A percentile compares a stretch with the other conserved stretches of the same genome.
Conservation (phyloP, 2,797 vertebrate species). For the Galagoides demidoff region DNA sequence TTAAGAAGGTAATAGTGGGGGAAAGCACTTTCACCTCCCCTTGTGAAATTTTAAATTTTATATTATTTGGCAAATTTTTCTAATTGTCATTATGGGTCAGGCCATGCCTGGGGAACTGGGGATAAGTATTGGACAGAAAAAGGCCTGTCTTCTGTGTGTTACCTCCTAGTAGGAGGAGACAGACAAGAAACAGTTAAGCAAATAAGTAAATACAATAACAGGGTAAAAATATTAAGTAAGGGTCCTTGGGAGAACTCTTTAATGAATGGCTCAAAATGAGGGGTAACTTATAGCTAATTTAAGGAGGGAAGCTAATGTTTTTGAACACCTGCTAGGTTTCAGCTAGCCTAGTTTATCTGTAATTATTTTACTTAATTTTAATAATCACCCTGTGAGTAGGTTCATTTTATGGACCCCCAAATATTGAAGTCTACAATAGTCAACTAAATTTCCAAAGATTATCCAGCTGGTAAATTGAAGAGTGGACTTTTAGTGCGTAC, state of each 20-base stretch:
- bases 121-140: background rate
- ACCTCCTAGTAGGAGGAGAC: background rate
- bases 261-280: background rate
- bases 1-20: background rate
- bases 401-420: background rate
- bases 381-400: background rate
- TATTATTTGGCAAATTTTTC: background rate
- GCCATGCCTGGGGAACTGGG: background rate
- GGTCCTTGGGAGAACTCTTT: background rate
- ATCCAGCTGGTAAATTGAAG: background rate
- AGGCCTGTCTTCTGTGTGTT: background rate
- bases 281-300: background rate
- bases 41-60: constrained; percentile 4
- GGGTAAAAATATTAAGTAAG: background rate
- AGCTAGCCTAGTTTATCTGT: background rate
- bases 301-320: background rate
- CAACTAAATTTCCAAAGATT: background rate
- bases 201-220: background rate
- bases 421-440: background rate
- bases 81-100: background rate
- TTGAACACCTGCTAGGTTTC: background rate
- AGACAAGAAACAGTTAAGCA: background rate
- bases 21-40: background rate
- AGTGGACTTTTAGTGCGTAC: background rate
- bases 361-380: constrained; percentile 20